Conservation (phyloP, 2,113 vertebrate species). For the Oryctolagus cuniculus region DNA sequence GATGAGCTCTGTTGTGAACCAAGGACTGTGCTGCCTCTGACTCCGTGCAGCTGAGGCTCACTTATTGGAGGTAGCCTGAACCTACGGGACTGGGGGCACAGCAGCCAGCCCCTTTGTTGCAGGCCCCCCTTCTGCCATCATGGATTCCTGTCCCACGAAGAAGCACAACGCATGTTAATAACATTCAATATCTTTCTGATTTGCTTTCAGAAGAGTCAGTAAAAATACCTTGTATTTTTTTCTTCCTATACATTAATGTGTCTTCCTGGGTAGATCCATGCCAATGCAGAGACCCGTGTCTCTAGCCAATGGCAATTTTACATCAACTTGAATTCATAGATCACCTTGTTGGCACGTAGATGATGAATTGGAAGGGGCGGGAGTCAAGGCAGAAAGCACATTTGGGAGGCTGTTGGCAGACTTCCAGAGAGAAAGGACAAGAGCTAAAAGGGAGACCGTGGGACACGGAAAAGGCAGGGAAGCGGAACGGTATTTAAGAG, state of each 20-base stretch:
- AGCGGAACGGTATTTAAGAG: neutral
- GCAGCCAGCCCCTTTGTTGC: neutral
- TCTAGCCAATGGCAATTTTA: neutral
- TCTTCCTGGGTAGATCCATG: neutral
- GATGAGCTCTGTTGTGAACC: neutral
- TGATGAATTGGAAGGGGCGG: neutral
- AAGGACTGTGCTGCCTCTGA: slow-evolving; percentile 14
- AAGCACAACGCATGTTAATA: neutral
- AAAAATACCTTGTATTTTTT: neutral
- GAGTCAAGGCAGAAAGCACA: neutral
- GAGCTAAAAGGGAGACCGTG: neutral
- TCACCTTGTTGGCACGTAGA: neutral
- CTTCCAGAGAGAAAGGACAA: neutral
- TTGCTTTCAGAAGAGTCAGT: slow-evolving; percentile 45
- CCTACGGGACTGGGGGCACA: neutral
- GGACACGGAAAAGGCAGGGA: neutral
- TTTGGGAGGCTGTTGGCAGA: neutral
- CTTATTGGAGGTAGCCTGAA: neutral
- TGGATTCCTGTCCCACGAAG: neutral
- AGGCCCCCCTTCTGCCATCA: neutral
- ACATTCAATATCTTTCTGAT: slow-evolving; percentile 33
- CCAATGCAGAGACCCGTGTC: neutral
- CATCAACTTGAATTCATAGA: neutral
- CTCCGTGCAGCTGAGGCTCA: neutral
- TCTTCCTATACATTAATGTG: neutral